Conservation (phyloP, 2,113 vertebrate species). For the Poecilia latipinna region DNA sequence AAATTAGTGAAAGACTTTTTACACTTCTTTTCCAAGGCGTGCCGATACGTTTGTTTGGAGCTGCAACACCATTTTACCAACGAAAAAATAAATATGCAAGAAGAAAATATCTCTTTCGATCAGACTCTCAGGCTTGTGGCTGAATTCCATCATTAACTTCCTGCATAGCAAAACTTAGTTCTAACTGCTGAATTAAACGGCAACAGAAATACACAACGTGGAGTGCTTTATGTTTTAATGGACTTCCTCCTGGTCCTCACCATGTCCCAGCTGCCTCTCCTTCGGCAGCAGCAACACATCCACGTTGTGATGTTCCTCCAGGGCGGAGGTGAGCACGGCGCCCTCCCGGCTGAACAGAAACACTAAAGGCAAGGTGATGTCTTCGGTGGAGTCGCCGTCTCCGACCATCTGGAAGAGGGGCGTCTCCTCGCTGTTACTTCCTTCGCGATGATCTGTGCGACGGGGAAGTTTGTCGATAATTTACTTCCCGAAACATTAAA, state of each 20-base stretch:
- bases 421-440: conserved; percentile 79
- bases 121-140: too few relatives aligned
- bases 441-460: conserved; percentile 78
- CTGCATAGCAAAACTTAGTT: background rate
- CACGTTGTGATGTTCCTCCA: conserved; percentile 79
- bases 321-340: conserved; percentile 72
- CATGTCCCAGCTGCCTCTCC: conserved; percentile 76
- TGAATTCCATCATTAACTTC: background rate
- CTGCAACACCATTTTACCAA: too few relatives aligned
- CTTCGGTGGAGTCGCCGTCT: conserved; percentile 78
- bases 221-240: background rate
- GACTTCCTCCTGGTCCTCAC: conserved; percentile 48
- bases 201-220: background rate
- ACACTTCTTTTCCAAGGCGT: too few relatives aligned
- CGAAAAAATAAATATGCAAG: too few relatives aligned
- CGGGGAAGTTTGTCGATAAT: background rate
- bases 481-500: background rate
- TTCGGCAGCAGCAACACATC: conserved; percentile 81
- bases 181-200: background rate
- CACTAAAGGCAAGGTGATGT: conserved; percentile 80
- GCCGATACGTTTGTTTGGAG: too few relatives aligned
- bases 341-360: conserved; percentile 83
- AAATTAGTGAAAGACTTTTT: too few relatives aligned
- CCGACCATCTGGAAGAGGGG: conserved; percentile 87
- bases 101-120: too few relatives aligned